Evolutionary conservation across 2,888 invertebrate species (phyloP).

Genomic region (Hipparchia semele): DNA sequence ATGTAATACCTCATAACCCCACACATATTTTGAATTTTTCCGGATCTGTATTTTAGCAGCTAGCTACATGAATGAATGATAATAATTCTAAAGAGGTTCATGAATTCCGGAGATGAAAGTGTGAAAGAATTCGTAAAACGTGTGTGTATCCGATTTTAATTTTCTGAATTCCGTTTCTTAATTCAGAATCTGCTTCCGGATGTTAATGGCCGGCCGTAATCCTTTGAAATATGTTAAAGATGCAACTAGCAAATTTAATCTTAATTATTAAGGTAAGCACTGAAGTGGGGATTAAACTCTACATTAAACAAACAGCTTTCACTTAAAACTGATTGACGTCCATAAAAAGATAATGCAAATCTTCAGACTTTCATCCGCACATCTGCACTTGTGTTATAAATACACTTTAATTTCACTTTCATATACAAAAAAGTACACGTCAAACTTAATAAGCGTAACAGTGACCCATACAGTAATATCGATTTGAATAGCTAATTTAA

Average conservation of each 20-base stretch:
- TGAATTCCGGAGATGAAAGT: too few species aligned
- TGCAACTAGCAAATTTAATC: constrained; percentile 4
- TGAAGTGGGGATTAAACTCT: constrained; percentile 20
- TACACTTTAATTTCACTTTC: constrained; percentile 38
- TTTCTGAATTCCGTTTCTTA: too few species aligned
- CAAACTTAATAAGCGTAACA: constrained; percentile 30
- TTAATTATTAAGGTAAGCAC: constrained; percentile 6
- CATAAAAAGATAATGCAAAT: constrained; percentile 27
- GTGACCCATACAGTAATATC: constrained; percentile 31
- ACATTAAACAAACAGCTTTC: constrained; percentile 36
- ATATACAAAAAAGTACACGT: constrained; percentile 28
- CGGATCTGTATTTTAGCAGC: too few species aligned
- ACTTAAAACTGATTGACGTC: constrained; percentile 25
- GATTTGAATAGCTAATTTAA: constrained; percentile 2
- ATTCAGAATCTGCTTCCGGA: too few species aligned
- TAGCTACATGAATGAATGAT: too few species aligned
- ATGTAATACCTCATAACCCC: too few species aligned
- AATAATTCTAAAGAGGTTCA: too few species aligned
- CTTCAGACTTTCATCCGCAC: constrained; percentile 32
- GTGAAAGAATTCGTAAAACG: too few species aligned
- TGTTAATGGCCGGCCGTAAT: background rate
- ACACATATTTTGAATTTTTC: too few species aligned
- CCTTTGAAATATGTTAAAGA: constrained; percentile 1
- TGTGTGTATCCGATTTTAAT: too few species aligned
- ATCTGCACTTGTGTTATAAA: constrained; percentile 29